Percentiles rank a stretch among this genome's conserved stretches.
Evolutionary conservation across 2,113 vertebrate genomes (phyloP).

Genomic region (Elgaria multicarinata): DNA sequence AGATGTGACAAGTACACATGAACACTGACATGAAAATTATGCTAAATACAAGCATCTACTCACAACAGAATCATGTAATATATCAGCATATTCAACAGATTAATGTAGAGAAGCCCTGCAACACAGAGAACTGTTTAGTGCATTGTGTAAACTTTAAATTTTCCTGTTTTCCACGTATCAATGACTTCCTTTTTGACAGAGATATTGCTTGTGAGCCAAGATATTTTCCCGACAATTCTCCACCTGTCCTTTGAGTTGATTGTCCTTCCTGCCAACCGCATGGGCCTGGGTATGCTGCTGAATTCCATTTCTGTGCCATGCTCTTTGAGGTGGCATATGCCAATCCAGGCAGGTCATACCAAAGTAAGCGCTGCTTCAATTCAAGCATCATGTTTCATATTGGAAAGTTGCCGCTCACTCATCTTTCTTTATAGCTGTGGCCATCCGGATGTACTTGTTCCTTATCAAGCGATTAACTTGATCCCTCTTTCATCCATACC

Average conservation of each 20-base stretch:
- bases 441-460: conserved; percentile 16
- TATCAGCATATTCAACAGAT: neutral
- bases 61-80: neutral
- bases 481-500: neutral
- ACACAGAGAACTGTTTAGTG: neutral
- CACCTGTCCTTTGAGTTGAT: neutral
- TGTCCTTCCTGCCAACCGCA: neutral
- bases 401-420: neutral
- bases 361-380: neutral
- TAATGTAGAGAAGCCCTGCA: neutral
- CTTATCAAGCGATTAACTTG: conserved; percentile 1
- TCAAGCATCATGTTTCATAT: neutral
- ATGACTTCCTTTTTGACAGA: neutral
- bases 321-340: neutral
- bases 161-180: neutral
- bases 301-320: neutral
- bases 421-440: neutral
- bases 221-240: neutral
- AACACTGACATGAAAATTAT: neutral
- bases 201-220: neutral
- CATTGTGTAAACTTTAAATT: neutral
- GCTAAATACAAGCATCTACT: neutral
- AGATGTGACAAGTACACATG: neutral
- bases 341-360: neutral
- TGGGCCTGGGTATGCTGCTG: neutral